Percentiles rank a stretch among this genome's conserved stretches.
Evolutionary conservation across 1,140 invertebrate genomes (phyloP).

Genomic region (Mylabris phalerata): DNA sequence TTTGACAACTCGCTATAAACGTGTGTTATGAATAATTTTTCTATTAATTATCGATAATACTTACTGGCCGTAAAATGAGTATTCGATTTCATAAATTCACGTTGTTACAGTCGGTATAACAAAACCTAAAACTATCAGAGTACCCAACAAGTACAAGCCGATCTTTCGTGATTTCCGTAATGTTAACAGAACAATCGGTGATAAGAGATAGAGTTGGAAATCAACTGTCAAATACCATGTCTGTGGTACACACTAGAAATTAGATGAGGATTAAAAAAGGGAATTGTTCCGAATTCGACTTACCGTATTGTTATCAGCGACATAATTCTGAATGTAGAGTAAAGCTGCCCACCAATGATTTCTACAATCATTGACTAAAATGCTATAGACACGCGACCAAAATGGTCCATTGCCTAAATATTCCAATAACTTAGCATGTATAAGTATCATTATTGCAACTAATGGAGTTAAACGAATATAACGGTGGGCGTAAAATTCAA

Average conservation of each 20-base stretch:
- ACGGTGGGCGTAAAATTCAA: constrained; percentile 20
- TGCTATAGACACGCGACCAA: constrained; percentile 34
- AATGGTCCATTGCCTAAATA: constrained; percentile 52
- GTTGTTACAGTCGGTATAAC: no score
- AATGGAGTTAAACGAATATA: constrained; percentile 51
- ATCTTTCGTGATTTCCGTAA: background rate
- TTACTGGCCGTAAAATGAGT: no score
- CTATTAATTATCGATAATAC: no score
- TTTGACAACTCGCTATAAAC: no score
- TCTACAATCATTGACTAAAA: no score
- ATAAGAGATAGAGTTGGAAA: background rate
- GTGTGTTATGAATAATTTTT: no score
- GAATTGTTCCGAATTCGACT: no score
- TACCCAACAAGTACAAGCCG: background rate
- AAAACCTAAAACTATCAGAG: no score
- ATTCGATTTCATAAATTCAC: no score
- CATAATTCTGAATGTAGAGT: no score
- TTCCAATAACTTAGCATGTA: constrained; percentile 48
- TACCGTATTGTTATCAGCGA: background rate
- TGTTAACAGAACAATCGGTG: constrained; percentile 1
- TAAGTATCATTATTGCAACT: constrained; percentile 48
- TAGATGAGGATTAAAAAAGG: background rate
- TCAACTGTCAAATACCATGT: constrained; percentile 6
- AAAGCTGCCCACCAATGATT: no score
- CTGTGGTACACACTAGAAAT: constrained; percentile 3